A percentile compares a stretch with the other conserved stretches of the same genome.
These are phyloP conservation scores for Copidosoma floridanum DNA, from an alignment of 1,140 invertebrate genomes.

Conservation along the genomic window DNA sequence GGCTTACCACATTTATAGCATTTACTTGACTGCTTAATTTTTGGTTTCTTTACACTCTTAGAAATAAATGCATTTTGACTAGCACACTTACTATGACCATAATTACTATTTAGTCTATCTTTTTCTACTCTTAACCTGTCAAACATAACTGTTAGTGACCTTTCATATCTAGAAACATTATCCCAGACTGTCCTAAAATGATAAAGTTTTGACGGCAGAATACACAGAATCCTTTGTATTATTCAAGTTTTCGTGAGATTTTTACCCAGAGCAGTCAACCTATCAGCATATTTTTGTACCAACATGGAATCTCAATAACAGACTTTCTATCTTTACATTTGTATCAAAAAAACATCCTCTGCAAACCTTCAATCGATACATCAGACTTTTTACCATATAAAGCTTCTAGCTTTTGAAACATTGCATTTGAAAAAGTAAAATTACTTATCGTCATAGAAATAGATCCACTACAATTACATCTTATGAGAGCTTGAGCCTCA, in stretches of 20 bases:
- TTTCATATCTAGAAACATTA: too few relatives aligned
- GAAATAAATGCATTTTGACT: too few relatives aligned
- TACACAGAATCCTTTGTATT: conserved; percentile 14
- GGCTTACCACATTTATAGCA: too few relatives aligned
- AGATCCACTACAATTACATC: conserved; percentile 18
- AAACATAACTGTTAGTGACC: too few relatives aligned
- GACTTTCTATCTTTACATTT: conserved; percentile 9
- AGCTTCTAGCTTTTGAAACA: conserved; percentile 18
- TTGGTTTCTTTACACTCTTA: too few relatives aligned
- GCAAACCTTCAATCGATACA: conserved; percentile 18
- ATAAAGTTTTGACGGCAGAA: conserved; percentile 16
- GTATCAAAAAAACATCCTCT: conserved; percentile 21
- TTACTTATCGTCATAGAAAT: conserved; percentile 19
- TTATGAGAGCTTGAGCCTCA: conserved; percentile 22
- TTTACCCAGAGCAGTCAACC: too few relatives aligned
- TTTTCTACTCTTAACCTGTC: too few relatives aligned
- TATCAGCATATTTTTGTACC: neutral
- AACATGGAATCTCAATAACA: conserved; percentile 7
- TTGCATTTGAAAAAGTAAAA: conserved; percentile 3
- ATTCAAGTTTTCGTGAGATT: conserved; percentile 17
- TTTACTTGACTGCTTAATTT: too few relatives aligned
- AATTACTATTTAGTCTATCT: too few relatives aligned
- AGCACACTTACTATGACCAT: too few relatives aligned
- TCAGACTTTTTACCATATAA: conserved; percentile 26
- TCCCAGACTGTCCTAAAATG: conserved; percentile 26